Conservation (phyloP, 1,140 invertebrate species). For the Oreohelix idahoensis region DNA sequence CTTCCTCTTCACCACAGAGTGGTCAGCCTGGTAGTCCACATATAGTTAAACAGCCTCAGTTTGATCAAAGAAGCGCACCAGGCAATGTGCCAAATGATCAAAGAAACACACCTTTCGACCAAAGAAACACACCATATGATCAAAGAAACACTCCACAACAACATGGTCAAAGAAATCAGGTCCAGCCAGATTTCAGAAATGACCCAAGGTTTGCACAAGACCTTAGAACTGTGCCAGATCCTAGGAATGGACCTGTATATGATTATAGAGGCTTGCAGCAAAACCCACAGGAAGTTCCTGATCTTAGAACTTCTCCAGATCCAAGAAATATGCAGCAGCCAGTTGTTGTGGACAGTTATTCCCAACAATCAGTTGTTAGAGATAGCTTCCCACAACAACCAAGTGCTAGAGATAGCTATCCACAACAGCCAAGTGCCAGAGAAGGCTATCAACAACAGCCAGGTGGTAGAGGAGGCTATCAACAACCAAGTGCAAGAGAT, state of each 20-base stretch:
- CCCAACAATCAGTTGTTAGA: background rate
- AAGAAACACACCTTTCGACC: background rate
- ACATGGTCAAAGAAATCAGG: background rate
- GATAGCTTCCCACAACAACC: background rate
- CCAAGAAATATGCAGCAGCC: conserved; percentile 4
- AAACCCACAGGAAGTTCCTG: conserved; percentile 18
- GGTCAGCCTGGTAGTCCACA: conserved; percentile 20
- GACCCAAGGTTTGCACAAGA: conserved; percentile 12
- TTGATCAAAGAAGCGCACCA: conserved; percentile 12
- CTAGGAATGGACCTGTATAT: conserved; percentile 28
- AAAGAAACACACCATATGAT: background rate
- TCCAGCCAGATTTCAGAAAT: conserved; percentile 14
- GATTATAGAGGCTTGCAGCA: conserved; percentile 2
- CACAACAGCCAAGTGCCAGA: conserved; percentile 2
- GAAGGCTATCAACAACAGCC: background rate
- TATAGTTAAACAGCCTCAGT: background rate
- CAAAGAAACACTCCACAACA: background rate
- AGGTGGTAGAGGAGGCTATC: background rate
- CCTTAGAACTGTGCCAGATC: background rate
- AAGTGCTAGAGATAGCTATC: background rate
- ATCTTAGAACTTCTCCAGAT: background rate
- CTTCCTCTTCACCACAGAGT: conserved; percentile 16
- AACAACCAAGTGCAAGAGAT: background rate
- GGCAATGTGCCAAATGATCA: background rate
- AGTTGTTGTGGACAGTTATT: background rate